Base-by-base conservation (phyloP, 2,888 invertebrate species). In the Cepaea hortensis region DNA sequence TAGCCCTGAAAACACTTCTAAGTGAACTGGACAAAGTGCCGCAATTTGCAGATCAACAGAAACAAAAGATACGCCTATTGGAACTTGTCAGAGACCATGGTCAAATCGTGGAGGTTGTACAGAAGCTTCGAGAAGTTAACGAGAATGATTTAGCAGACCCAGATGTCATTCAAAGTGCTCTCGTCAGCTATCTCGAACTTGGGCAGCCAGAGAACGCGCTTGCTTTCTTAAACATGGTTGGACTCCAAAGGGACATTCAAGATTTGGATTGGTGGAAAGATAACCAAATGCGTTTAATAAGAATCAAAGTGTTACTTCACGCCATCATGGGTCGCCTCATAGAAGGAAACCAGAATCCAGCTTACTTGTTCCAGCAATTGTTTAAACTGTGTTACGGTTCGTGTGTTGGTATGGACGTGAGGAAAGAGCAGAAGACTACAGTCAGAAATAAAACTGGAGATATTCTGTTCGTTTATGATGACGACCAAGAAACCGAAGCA, bases 191-290 rank as follows among this genome's bases (percentile, higher is more conserved):
- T 23, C 35, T 85, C 0, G 35, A 62, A 7, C 35, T 79, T 11
- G 68, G 18, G 23, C 65, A 85, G n/a, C 68, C 46, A 55, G 85
- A 68, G n/a, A 35, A 75, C 35, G 85, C 85, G 1, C 75, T 84
- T 6, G 76, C 84, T n/a, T 76, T 84, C 23, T 48, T 46, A 48
- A 76, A 62, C 15, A 20, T 76, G 76, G 20, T 75, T 9, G 35
- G 61, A 15, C 11, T 82, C 11, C 13, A 50, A 3, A 50, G 3
- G 13, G n/a, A 3, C 0, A 55, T 72, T 2, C 11, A 35, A 72
- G 82, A 50, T 61, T 70, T 50, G 0, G n/a, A 61, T 0, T 61
- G 70, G 55, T 73, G 82, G 82, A 73, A 50, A 23, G 23, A 15
- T 55, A 61, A 73, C 0, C 48, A 55, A 35, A 70, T 82, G 70